Evolutionary conservation across 2,797 vertebrate species (phyloP).

Genomic region (Podarcis siculus): DNA sequence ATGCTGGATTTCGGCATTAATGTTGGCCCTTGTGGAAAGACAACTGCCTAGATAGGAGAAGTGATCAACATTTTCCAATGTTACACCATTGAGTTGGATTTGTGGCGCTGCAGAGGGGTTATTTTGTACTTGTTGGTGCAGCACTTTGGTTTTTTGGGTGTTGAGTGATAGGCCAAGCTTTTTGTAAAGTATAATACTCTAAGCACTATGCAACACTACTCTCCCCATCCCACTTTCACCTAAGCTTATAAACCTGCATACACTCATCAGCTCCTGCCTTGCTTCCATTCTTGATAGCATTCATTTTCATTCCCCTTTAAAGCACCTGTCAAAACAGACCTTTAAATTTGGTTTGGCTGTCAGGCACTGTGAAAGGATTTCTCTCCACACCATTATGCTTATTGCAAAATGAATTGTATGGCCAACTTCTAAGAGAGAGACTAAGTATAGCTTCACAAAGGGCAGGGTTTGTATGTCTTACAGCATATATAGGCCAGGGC

Average conservation of each 20-base stretch:
- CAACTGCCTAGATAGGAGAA: too few relatives aligned
- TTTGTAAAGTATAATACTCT: too few relatives aligned
- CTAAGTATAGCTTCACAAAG: slow-evolving; percentile 23
- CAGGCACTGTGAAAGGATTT: slow-evolving; percentile 78
- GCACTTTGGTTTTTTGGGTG: too few relatives aligned
- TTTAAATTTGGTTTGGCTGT: slow-evolving; percentile 81
- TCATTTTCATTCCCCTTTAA: slow-evolving; percentile 72
- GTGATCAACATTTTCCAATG: too few relatives aligned
- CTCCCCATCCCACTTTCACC: slow-evolving; percentile 70
- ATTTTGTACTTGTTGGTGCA: too few relatives aligned
- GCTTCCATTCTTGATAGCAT: slow-evolving; percentile 62
- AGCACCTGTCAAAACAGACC: slow-evolving; percentile 79
- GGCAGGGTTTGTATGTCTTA: background rate
- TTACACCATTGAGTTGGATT: too few relatives aligned
- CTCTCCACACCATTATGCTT: slow-evolving; percentile 74
- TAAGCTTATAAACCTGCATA: slow-evolving; percentile 50
- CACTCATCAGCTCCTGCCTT: slow-evolving; percentile 63
- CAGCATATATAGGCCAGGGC: background rate
- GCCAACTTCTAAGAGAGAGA: slow-evolving; percentile 71
- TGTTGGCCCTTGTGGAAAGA: too few relatives aligned
- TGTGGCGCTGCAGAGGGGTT: too few relatives aligned
- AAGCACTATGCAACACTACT: background rate
- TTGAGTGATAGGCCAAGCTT: too few relatives aligned
- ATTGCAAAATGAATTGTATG: slow-evolving; percentile 77
- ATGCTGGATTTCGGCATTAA: too few relatives aligned